These are phyloP conservation scores for Athene cunicularia DNA, from an alignment of 2,113 vertebrate genomes.

Conservation along the genomic window DNA sequence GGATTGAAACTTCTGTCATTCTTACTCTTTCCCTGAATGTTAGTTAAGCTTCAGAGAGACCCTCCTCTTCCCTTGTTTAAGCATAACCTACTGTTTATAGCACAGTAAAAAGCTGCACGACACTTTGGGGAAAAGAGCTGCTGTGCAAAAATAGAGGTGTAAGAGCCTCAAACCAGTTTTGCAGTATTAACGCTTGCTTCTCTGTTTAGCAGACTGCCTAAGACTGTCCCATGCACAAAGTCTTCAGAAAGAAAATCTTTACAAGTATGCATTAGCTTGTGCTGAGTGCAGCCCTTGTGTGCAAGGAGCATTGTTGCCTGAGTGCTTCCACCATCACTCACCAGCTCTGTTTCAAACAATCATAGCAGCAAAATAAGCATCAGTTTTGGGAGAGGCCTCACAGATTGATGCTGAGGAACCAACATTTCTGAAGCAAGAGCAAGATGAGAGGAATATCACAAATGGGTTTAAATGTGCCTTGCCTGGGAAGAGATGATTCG, in stretches of 20 bases:
- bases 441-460: not conserved
- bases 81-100: not conserved
- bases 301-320: not conserved
- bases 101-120: not conserved
- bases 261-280: not conserved
- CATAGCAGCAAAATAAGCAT: not conserved
- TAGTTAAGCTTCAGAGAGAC: slow-evolving; percentile 1
- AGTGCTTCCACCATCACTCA: not conserved
- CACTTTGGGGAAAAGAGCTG: not conserved
- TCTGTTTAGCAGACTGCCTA: not conserved
- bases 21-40: not conserved
- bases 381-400: not conserved
- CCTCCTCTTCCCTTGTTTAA: not conserved
- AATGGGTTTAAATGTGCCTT: not conserved
- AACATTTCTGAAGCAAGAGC: not conserved
- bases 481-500: not conserved
- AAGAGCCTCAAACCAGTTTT: not conserved
- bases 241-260: not conserved
- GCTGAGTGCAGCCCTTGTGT: not conserved
- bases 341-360: not conserved
- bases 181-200: not conserved
- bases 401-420: not conserved
- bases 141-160: not conserved
- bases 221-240: not conserved
- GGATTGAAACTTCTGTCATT: not conserved